Conservation (phyloP, 2,113 vertebrate genomes). For the Brachyistius frenatus region DNA sequence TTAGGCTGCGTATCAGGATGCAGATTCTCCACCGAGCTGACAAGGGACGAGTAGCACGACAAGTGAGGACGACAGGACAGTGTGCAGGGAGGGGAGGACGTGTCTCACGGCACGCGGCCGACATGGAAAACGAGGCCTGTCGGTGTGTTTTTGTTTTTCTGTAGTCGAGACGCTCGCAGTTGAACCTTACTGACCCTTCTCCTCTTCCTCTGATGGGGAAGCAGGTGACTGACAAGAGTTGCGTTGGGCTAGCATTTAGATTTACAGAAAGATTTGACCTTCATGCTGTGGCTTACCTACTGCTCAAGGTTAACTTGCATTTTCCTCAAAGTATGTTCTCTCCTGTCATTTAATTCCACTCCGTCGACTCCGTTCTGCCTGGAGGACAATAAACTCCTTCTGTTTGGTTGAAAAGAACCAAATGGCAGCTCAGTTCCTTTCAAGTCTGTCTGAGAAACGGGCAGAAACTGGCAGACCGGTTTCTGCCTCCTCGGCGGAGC, state of each 20-base stretch:
- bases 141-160: background rate
- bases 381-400: conserved; percentile 14
- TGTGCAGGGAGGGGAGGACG: too few species aligned
- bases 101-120: background rate
- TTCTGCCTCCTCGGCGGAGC: conserved; percentile 29
- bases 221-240: background rate
- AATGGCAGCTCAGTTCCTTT: conserved; percentile 16
- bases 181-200: background rate
- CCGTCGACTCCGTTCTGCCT: background rate
- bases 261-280: background rate
- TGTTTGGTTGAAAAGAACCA: conserved; percentile 16
- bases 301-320: conserved; percentile 30
- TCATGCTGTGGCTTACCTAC: background rate
- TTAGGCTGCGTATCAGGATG: conserved; percentile 4
- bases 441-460: conserved; percentile 35
- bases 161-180: background rate
- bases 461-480: conserved; percentile 17
- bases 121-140: background rate
- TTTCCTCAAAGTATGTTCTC: conserved; percentile 3
- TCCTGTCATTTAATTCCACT: conserved; percentile 4
- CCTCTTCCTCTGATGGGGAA: background rate
- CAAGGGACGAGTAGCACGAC: background rate
- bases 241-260: background rate
- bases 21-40: background rate
- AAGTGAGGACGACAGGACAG: background rate